Evolutionary conservation across 2,113 vertebrate genomes (phyloP), one percentile per base, ranked within the genome.

Genomic region (Hystrix brachyura): DNA sequence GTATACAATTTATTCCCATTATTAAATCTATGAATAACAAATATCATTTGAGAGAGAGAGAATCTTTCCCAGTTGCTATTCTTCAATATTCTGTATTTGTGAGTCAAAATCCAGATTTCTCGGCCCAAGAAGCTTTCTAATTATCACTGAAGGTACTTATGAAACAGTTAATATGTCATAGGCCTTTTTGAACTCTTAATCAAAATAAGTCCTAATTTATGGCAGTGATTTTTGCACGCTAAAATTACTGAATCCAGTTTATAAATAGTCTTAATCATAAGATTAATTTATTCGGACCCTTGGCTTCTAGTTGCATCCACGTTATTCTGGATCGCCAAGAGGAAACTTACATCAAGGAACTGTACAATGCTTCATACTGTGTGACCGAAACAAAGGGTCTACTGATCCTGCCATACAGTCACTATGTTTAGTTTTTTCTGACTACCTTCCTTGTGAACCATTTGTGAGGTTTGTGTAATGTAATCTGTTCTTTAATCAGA

Each of bases 1-100:
- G 21, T 19, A 90, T n/a, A 15, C 13, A 15, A 71, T 83, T 91
- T 93, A 95, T 92, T 71, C 6, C 8, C 55, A 8, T 78, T 76
- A 87, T 92, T 92, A 72, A 92, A 89, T 95, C 38, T 82, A 38
- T 18, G 34, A 43, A 69, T 95, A 83, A 38, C 76, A 94, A 92
- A 88, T 67, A 72, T 14, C 14, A 60, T 91, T 72, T 64, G 17
- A 67, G n/a, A 62, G 15, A 71, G 9, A 91, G 57, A 80, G 4
- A 46, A 8, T 87, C 23, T 79, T 94, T 90, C 6, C 2, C 0
- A 7, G 29, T 80, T 78, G 34, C 1, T 85, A 21, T 85, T 69
- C 14, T 83, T 55, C 14, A 38, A 0, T 53, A 7, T 14, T 87
- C 19, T 76, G 1, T 65, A 13, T 89, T 85, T 69, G 8, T 60